Percentiles rank a stretch among this genome's conserved stretches.
phyloP scores from a whole-genome alignment of 2,797 vertebrate species.

The Labroides dimidiatus region DNA sequence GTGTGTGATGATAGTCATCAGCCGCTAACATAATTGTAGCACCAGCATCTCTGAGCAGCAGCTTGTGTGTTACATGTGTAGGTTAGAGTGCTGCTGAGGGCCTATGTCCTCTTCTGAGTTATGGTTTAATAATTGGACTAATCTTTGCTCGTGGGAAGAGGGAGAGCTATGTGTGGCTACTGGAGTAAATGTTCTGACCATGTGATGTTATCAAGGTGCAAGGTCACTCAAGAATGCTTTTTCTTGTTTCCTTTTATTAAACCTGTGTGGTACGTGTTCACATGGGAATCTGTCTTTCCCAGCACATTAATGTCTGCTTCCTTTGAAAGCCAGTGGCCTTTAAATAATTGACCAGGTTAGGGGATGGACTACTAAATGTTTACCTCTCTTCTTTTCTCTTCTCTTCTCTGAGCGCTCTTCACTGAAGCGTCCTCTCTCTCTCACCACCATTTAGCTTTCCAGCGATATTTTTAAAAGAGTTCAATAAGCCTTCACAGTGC shows the following conservation, averaged over 20 bases:
- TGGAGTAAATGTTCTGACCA: constrained; percentile 10
- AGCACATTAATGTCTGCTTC: constrained; percentile 34
- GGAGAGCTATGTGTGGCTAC: constrained; percentile 13
- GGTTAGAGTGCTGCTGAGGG: constrained; percentile 59
- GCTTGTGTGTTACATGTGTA: constrained; percentile 45
- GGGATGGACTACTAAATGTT: constrained; percentile 22
- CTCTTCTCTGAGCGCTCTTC: constrained; percentile 4
- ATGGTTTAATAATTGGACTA: constrained; percentile 64
- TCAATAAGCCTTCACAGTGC: constrained; percentile 57
- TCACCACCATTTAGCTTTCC: constrained; percentile 57
- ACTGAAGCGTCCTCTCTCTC: constrained; percentile 15
- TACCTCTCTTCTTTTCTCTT: constrained; percentile 24
- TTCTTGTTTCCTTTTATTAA: constrained; percentile 60
- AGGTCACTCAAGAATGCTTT: constrained; percentile 43
- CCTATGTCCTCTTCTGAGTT: constrained; percentile 54
- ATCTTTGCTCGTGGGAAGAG: constrained; percentile 41
- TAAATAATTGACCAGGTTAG: constrained; percentile 34
- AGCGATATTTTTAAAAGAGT: constrained; percentile 51
- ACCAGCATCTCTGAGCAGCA: constrained; percentile 32
- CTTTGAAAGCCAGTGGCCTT: constrained; percentile 23
- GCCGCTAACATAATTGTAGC: constrained; percentile 68
- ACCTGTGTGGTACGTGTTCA: constrained; percentile 24
- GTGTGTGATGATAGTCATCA: constrained; percentile 75
- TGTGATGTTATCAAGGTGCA: constrained; percentile 16
- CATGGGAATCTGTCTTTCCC: constrained; percentile 40